Conservation (phyloP, 35 echinoderm and acorn worm species). For the Lytechinus pictus region DNA sequence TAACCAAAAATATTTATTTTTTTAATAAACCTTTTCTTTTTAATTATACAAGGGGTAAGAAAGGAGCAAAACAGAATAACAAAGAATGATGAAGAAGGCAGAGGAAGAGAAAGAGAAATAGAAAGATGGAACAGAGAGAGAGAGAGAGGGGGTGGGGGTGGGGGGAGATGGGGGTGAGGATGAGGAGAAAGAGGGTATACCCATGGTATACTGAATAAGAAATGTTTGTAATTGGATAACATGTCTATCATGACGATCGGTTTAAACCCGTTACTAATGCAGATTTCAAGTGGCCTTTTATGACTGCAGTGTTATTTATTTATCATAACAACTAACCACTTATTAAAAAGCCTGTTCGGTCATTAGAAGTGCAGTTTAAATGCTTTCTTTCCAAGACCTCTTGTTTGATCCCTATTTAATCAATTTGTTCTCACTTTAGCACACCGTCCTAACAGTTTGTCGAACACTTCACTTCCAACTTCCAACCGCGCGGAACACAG, state of each 20-base stretch:
- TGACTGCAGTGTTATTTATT: not conserved
- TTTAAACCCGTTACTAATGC: constrained; percentile 2
- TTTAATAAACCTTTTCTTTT: no score
- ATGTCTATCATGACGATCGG: not conserved
- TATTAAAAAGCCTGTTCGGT: not conserved
- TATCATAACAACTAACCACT: constrained; percentile 13
- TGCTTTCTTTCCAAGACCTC: constrained; percentile 2
- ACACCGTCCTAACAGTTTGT: not conserved
- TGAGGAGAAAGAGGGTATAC: not conserved
- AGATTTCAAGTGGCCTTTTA: constrained; percentile 2
- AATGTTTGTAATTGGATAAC: not conserved
- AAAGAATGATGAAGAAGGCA: no score
- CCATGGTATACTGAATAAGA: not conserved
- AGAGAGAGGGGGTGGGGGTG: not conserved
- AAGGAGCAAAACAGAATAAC: no score
- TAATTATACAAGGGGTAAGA: no score
- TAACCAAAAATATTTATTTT: no score
- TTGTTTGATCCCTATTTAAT: constrained; percentile 7
- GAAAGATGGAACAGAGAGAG: not conserved
- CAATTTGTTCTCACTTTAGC: constrained; percentile 4
- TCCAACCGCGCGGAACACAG: not conserved
- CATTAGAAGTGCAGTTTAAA: not conserved
- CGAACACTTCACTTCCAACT: not conserved
- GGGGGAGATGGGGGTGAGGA: not conserved
- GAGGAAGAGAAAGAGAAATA: not conserved